Evolutionary conservation across 1,140 invertebrate species (phyloP), one percentile per base, ranked within the genome.

Genomic region (Saxidomus purpurata): DNA sequence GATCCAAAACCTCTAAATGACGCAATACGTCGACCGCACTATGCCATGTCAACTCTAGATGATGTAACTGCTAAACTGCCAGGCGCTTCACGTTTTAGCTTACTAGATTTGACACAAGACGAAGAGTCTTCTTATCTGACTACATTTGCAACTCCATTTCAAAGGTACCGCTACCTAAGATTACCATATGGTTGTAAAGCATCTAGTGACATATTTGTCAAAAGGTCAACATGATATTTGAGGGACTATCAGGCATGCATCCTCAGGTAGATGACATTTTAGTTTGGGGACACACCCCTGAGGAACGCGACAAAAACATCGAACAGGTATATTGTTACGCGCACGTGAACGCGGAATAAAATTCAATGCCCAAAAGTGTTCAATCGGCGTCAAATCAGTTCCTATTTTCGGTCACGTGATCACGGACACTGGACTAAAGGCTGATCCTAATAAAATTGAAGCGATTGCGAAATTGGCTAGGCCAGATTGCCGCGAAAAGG

Each of bases 41-140:
- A 82, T 77, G 13, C 22, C 22, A 88, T 67, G 17, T 59, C 25
- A 17, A 90, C 83, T 19, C n/a, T 87, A 22, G 90, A 91, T n/a
- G 87, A 92, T 19, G 59, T 90, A n/a, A 34, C 47, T 22, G 17
- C 28, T n/a, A 93, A 94, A 83, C 87, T 96, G 43, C 67, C 82
- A 43, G 94, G 94, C 25, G 92, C 95, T 79, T 95, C 93, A 92
- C 87, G 94, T 67, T 97, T 96, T 91, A 95, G 94, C 11, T 95
- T 94, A 55, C 87, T 97, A 25, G 96, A 97, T 94, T 94, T 94
- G 11, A 95, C 94, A 59, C 87, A 92, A 38, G 89, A 90, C 40
- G 91, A 95, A 74, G 90, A 95, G 71, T 94, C 93, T 22, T 89
- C 87, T 0, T 76, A 43, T 28, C 2, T 11, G 19, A 25, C 19